Percentiles rank a stretch among this genome's conserved stretches.
Evolutionary conservation across 2,888 invertebrate species (phyloP).

Genomic region (Vandiemenella viatica): DNA sequence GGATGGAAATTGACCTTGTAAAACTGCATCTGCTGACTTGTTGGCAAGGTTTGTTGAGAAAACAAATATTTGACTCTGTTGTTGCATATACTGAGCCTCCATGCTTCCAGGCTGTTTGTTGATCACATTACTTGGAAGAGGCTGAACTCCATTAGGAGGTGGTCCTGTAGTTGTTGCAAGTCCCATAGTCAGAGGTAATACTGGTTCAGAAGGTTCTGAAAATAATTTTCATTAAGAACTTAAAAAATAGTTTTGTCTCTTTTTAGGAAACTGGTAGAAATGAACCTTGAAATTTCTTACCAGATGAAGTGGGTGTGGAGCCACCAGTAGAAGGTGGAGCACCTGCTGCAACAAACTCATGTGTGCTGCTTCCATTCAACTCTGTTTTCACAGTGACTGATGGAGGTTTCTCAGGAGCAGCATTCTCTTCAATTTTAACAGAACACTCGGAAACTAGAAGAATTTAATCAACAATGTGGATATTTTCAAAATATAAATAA

Average conservation of each 20-base stretch:
- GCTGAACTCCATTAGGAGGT: conserved; percentile 39
- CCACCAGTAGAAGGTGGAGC: not conserved
- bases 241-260: no score
- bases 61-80: conserved; percentile 95
- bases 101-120: conserved; percentile 61
- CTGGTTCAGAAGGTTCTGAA: conserved; percentile 11
- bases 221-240: not conserved
- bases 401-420: not conserved
- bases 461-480: no score
- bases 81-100: conserved; percentile 81
- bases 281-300: not conserved
- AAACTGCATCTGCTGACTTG: conserved; percentile 83
- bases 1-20: conserved; percentile 76
- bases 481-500: not conserved
- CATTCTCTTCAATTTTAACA: not conserved
- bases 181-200: conserved; percentile 3
- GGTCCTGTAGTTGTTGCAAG: conserved; percentile 16
- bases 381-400: conserved; percentile 20
- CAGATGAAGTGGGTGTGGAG: not conserved
- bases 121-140: conserved; percentile 60
- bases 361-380: conserved; percentile 18
- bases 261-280: no score
- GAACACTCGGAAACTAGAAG: no score
- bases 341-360: conserved; percentile 17
- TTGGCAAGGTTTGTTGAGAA: conserved; percentile 90